Evolutionary conservation across 2,113 vertebrate species (phyloP), one percentile per base, ranked within the genome.

Genomic region (Microcebus ravelobensis): DNA sequence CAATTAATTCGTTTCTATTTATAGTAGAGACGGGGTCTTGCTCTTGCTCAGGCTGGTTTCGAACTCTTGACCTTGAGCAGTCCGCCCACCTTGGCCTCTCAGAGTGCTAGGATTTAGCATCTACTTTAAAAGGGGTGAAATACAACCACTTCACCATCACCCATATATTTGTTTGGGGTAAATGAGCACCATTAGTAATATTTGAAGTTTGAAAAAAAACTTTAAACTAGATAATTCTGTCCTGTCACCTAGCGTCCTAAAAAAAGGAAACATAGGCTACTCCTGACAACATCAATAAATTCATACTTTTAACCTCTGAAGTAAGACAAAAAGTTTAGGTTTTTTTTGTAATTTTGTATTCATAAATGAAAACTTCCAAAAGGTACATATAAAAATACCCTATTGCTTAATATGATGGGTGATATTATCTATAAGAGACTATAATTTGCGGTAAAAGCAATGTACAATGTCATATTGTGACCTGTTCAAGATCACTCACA

Each of bases 211-310:
- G 20, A 95, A 96, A 93, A 97, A 73, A 61, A 96, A 82, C 92
- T 97, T 90, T 85, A 95, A 98, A 94, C 11, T 2, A 96, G 80
- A 81, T 94, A 92, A 98, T 97, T 98, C 97, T 92, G 89, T n/a
- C 68, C 96, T 61, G 42, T 97, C 67, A 97, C 68, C 84, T n/a
- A 97, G 92, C 65, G 95, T 83, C n/a, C 80, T 87, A 88, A 97
- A 52, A 89, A 96, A 29, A 81, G 73, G 25, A 82, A 29, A 68
- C 42, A 42, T 5, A 87, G 31, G 45, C 9, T 82, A 34, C 34
- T 27, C 52, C 36, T 1, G 18, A 88, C 2, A 34, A 48, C 14
- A 93, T 13, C 52, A 96, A 34, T 82, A 86, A 94, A 87, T 63
- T 87, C 2, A 0, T 36, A 87, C 71, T 79, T 84, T 93, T 81